Conservation (phyloP, 2,888 invertebrate genomes). For the Acleris sparsana region DNA sequence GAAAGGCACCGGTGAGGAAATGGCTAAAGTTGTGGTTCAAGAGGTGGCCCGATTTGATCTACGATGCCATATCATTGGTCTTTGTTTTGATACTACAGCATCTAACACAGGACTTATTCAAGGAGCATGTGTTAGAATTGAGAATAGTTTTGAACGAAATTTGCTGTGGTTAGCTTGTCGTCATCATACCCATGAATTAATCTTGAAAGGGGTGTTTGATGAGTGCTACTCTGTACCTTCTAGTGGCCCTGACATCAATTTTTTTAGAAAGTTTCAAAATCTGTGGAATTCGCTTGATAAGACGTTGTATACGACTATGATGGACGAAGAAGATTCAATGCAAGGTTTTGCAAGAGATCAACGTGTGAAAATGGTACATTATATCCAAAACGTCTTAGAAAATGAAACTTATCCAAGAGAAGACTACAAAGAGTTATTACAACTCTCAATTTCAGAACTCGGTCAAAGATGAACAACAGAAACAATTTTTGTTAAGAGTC, state of each 20-base stretch:
- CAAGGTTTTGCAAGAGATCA: too few relatives aligned
- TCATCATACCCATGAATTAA: constrained; percentile 3
- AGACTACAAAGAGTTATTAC: too few relatives aligned
- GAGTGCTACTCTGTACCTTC: not conserved
- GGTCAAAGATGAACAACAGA: too few relatives aligned
- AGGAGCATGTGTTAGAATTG: constrained; percentile 9
- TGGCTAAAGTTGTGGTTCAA: constrained; percentile 7
- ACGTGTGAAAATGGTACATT: too few relatives aligned
- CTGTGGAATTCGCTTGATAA: not conserved
- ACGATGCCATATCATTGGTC: not conserved
- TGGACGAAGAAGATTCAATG: too few relatives aligned
- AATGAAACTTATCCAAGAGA: too few relatives aligned
- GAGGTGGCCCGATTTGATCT: not conserved
- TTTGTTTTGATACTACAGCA: constrained; percentile 19
- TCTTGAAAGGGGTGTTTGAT: not conserved
- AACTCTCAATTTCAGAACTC: too few relatives aligned
- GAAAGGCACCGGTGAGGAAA: constrained; percentile 7
- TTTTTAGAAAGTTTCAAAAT: not conserved
- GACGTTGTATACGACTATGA: too few relatives aligned
- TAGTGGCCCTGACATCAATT: not conserved
- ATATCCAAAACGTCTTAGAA: too few relatives aligned
- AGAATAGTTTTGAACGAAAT: not conserved
- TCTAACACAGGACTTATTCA: constrained; percentile 20
- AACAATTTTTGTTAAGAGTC: not conserved
- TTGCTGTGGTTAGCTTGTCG: not conserved